phyloP scores from a whole-genome alignment of 2,888 invertebrate genomes.

The Synanthedon tipuliformis region DNA sequence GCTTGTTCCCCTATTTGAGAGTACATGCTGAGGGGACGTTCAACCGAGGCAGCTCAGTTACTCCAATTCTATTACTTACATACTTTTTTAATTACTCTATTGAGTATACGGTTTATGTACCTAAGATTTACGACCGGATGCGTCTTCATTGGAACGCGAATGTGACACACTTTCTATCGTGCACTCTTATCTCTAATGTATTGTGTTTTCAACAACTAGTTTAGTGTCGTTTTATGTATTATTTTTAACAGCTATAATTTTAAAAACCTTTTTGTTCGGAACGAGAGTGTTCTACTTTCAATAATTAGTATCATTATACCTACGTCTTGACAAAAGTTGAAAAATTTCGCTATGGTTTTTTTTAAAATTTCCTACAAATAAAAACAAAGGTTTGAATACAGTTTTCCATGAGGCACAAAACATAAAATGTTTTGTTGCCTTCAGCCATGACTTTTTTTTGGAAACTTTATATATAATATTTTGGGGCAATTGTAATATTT shows the following conservation, averaged over 20 bases:
- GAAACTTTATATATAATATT: no score
- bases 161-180: conserved; percentile 61
- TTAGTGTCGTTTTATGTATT: conserved; percentile 36
- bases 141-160: conserved; percentile 59
- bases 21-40: conserved; percentile 66
- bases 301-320: background rate
- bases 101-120: conserved; percentile 43
- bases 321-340: background rate
- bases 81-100: conserved; percentile 31
- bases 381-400: no score
- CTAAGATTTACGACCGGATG: conserved; percentile 64
- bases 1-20: conserved; percentile 72
- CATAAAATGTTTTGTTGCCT: no score
- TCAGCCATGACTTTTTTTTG: no score
- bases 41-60: conserved; percentile 35
- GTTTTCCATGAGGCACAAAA: no score
- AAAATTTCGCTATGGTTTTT: background rate
- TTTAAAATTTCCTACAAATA: no score
- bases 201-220: conserved; percentile 46
- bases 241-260: conserved; percentile 34
- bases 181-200: conserved; percentile 48
- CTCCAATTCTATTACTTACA: conserved; percentile 28
- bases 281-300: background rate
- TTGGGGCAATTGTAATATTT: no score
- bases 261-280: conserved; percentile 14